Conservation (phyloP, 2,888 invertebrate species). For the Petrolisthes manimaculis region DNA sequence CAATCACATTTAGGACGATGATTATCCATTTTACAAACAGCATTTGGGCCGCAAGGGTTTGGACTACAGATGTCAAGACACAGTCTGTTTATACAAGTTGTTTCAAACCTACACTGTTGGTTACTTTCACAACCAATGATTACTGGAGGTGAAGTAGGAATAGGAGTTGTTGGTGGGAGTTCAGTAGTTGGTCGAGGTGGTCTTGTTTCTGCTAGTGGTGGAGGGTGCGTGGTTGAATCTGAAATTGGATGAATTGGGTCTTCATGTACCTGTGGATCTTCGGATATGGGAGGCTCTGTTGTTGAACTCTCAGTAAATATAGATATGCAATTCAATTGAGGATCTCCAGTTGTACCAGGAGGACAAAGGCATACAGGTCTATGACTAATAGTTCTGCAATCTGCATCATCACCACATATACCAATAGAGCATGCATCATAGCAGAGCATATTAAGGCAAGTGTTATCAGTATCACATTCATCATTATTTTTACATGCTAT, state of each 20-base stretch:
- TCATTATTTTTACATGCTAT: slow-evolving; percentile 81
- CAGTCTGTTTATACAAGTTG: slow-evolving; percentile 58
- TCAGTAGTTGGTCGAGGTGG: slow-evolving; percentile 38
- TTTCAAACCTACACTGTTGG: slow-evolving; percentile 52
- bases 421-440: slow-evolving; percentile 82
- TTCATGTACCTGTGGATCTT: slow-evolving; percentile 28
- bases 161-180: slow-evolving; percentile 16
- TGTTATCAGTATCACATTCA: slow-evolving; percentile 79
- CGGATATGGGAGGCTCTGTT: slow-evolving; percentile 46
- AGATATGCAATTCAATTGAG: slow-evolving; percentile 84
- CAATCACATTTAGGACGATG: slow-evolving; percentile 52
- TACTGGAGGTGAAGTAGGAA: slow-evolving; percentile 36
- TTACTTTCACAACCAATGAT: slow-evolving; percentile 54
- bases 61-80: slow-evolving; percentile 59
- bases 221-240: slow-evolving; percentile 45
- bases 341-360: slow-evolving; percentile 90
- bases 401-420: slow-evolving; percentile 81
- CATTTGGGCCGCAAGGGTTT: slow-evolving; percentile 56
- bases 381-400: slow-evolving; percentile 81
- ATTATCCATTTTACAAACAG: slow-evolving; percentile 48
- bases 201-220: slow-evolving; percentile 52
- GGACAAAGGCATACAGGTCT: slow-evolving; percentile 91
- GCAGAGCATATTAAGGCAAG: slow-evolving; percentile 82
- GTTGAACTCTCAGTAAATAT: slow-evolving; percentile 37
- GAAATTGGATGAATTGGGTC: slow-evolving; percentile 50